Base-by-base conservation (phyloP, 1,140 invertebrate species). In the Acyrthosiphon pisum region DNA sequence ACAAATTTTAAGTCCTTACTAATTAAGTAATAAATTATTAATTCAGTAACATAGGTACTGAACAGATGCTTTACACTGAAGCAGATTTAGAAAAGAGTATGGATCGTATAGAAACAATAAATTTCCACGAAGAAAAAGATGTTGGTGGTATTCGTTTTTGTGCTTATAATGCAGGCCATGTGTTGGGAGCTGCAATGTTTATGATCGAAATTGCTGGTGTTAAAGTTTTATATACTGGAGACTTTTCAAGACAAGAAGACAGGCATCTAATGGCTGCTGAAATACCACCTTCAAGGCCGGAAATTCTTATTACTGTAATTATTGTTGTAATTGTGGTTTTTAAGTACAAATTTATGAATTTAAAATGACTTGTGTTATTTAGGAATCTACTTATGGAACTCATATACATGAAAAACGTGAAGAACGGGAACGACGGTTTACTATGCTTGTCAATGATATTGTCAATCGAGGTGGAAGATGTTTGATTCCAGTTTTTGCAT, bases 141-240 rank as follows among this genome's bases (percentile, higher is more conserved):
- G 97, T 99, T 1, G 97, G 98, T 94, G 99, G 99, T 11, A 97
- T 99, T 0, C 97, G 98, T 94, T 99, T 99, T 95, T 99, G 99
- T 98, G 99, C 99, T 2, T 99, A 99, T 95, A 99, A 99, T 95
- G 99, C 99, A 4, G 99, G 99, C 0, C 99, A 99, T 95, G 99
- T 99, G 0, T 95, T 99, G 1, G 99, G 99, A 0, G 99, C 99
- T 18, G 99, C 99, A 48, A 99, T 99, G 99, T 99, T 99, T 95
- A 99, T 99, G 98, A 99, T 99, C 93, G 99, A 99, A 96, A 99
- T 99, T 94, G 99, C 99, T 91, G 99, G 99, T 48, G 98, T 99
- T 30, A 98, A 99, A 96, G 97, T 97, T 93, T 95, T 99, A 3
- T 99, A 99, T 95, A 99, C 99, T 0, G 99, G 99, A 0, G 99